Evolutionary conservation across 1,140 invertebrate genomes (phyloP).

Genomic region (Lepidurus couesii): DNA sequence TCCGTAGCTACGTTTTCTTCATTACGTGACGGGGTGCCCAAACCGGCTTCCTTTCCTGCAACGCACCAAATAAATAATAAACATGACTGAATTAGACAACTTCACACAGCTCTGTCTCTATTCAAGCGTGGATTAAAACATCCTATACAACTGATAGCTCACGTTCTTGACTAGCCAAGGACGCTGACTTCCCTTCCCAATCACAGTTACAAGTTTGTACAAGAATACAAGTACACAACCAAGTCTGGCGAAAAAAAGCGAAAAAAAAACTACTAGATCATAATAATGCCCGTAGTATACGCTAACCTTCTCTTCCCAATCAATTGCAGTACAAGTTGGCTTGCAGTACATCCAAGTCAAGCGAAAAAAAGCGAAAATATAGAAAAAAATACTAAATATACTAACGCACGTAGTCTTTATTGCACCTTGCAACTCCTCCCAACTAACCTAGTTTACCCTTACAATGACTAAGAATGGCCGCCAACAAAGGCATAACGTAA

Average conservation of each 20-base stretch:
- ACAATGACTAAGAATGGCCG: not conserved
- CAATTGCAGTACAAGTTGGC: not conserved
- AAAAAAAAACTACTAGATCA: too few relatives aligned
- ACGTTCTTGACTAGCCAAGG: not conserved
- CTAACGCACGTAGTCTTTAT: not conserved
- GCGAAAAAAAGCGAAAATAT: not conserved
- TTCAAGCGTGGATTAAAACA: constrained; percentile 23
- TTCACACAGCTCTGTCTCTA: constrained; percentile 2
- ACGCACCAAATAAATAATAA: constrained; percentile 36
- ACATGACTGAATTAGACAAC: constrained; percentile 16
- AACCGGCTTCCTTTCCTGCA: constrained; percentile 62
- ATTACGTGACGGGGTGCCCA: constrained; percentile 50
- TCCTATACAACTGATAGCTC: constrained; percentile 6
- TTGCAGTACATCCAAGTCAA: not conserved
- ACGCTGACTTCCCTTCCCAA: constrained; percentile 20
- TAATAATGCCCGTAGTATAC: not conserved
- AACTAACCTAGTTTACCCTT: not conserved
- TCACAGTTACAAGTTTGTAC: constrained; percentile 28
- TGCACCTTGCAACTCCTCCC: not conserved
- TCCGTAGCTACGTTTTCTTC: constrained; percentile 76
- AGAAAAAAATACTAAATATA: too few relatives aligned
- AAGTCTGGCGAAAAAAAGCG: not conserved
- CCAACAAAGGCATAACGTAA: not conserved
- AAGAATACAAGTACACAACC: not conserved
- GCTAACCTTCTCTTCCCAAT: constrained; percentile 23